These are phyloP conservation scores for Gymnothorax javanicus DNA, from an alignment of 2,797 vertebrate species.

Conservation along the genomic window DNA sequence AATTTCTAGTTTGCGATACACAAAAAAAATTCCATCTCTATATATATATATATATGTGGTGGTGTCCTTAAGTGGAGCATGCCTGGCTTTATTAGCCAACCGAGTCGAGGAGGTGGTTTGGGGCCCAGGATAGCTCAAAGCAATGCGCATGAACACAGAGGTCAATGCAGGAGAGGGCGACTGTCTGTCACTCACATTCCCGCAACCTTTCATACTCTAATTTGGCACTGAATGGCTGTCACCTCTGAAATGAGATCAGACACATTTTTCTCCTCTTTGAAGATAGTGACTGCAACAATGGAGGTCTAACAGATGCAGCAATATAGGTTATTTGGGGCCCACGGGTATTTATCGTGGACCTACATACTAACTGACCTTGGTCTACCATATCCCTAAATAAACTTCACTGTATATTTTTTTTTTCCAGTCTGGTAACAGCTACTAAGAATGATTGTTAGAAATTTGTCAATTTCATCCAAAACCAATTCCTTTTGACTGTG, in stretches of 20 bases:
- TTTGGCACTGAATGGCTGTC: conserved; percentile 53
- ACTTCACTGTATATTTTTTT: background rate
- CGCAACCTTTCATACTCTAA: conserved; percentile 63
- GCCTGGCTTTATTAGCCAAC: conserved; percentile 27
- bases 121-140: conserved; percentile 43
- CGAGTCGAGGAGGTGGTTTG: conserved; percentile 60
- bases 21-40: background rate
- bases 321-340: background rate
- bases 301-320: background rate
- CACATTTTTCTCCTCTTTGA: conserved; percentile 50
- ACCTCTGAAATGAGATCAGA: conserved; percentile 54
- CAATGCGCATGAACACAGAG: conserved; percentile 44
- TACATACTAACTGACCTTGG: background rate
- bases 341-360: background rate
- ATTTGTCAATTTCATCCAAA: background rate
- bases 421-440: background rate
- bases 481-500: background rate
- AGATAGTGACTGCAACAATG: conserved; percentile 49
- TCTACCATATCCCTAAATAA: background rate
- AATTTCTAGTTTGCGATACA: background rate
- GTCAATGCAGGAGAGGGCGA: conserved; percentile 65
- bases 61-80: background rate
- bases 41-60: background rate
- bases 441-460: background rate
- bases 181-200: conserved; percentile 63